Evolutionary conservation across 2,888 invertebrate genomes (phyloP), one percentile per base, ranked within the genome.

Genomic region (Cheilosia scutellata): DNA sequence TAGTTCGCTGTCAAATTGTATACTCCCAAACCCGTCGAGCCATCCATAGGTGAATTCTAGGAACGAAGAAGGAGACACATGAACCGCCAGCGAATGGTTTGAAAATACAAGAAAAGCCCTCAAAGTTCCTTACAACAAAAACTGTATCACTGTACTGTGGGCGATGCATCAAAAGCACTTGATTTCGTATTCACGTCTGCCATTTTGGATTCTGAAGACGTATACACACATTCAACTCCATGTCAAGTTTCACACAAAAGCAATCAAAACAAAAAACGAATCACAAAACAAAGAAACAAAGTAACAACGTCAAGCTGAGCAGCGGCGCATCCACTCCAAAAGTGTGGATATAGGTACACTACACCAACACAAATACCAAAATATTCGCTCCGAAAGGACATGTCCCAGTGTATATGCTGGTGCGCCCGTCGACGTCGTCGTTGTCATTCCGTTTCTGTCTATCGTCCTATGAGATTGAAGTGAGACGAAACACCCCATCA

Each of bases 171-270:
- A 66, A 70, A 66, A 72, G 47, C 74, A 74, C 63, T 70, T 57
- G 62, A 79, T 53, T 63, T 72, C 4, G 68, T 44, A 62, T 72
- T 58, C 75, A 75, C 71, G 70, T 75, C 82, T 86, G 76, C 86
- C 86, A 86, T 86, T 86, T 86, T 86, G 82, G 75, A 86, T 86
- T 77, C 82, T 77, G 66, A 86, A 82, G 82, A 55, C 65, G 37
- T 60, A 44, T 77, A 51, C 51, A 62, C 66, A 75, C 58, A 66
- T 49, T 49, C 58, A 66, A 16, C 25, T 49, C 53, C 20, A 31
- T 57, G 57, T 76, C 53, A 77, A 70, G 58, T 16, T 65, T 29
- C 42, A 53, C 47, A 70, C 53, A 74, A 79, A 60, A 33, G 58
- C 25, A 68, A 49, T 58, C n/a, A 5, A 40, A 65, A 33, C 25